These are phyloP conservation scores for Neoascia interrupta DNA, from an alignment of 2,888 invertebrate species.

Conservation along the genomic window DNA sequence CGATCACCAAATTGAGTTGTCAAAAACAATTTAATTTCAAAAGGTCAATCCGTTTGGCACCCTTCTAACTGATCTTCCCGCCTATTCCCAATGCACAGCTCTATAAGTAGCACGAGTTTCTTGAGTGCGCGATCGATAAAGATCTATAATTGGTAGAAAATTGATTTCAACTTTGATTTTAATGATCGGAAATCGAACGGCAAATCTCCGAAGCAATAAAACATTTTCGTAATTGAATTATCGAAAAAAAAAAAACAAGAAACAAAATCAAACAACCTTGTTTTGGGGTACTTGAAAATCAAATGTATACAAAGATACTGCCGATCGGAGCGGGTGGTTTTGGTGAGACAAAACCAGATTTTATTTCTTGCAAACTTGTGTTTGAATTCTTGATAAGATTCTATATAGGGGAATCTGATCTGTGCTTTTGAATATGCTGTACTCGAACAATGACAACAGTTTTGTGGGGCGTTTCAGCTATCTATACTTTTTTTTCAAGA, in stretches of 20 bases:
- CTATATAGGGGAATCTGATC: too few relatives aligned
- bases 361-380: not conserved
- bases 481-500: too few relatives aligned
- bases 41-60: constrained; percentile 16
- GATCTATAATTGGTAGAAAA: constrained; percentile 21
- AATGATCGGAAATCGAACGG: not conserved
- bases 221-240: constrained; percentile 14
- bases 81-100: too few relatives aligned
- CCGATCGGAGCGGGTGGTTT: constrained; percentile 7
- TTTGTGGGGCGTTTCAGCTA: too few relatives aligned
- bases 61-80: too few relatives aligned
- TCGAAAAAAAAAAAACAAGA: too few relatives aligned
- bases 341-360: constrained; percentile 27
- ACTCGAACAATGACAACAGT: too few relatives aligned
- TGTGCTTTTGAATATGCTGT: too few relatives aligned
- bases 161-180: constrained; percentile 14
- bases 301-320: not conserved
- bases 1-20: constrained; percentile 4
- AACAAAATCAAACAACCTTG: not conserved
- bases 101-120: too few relatives aligned
- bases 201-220: constrained; percentile 6
- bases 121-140: too few relatives aligned
- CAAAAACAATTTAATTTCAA: constrained; percentile 33
- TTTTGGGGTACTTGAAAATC: constrained; percentile 5
- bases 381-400: not conserved